A percentile compares a stretch with the other conserved stretches of the same genome.
These are phyloP conservation scores for Phainopepla nitens DNA, from an alignment of 2,113 vertebrate species.

Conservation along the genomic window DNA sequence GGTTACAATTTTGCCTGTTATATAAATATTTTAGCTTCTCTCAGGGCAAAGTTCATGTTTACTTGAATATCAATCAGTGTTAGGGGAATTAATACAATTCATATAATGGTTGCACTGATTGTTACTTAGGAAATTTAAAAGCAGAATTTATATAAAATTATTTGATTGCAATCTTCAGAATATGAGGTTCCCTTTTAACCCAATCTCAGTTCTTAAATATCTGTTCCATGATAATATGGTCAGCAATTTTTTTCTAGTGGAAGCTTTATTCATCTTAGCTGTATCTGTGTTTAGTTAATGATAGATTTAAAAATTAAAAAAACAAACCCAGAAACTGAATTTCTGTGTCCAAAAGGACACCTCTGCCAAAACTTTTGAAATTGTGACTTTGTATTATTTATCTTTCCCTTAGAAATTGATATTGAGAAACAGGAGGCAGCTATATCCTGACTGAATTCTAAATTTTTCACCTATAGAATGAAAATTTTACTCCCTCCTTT, in stretches of 20 bases:
- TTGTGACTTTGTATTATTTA: neutral
- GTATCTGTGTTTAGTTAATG: neutral
- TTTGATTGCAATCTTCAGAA: neutral
- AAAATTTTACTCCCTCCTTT: neutral
- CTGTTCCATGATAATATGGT: neutral
- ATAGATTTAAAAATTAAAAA: neutral
- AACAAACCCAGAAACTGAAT: neutral
- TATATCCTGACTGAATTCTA: neutral
- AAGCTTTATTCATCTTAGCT: slow-evolving; percentile 9
- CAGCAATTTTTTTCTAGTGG: neutral
- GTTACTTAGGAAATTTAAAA: neutral
- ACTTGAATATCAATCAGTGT: neutral
- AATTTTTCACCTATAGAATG: neutral
- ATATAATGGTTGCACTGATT: neutral
- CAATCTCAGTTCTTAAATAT: slow-evolving; percentile 26
- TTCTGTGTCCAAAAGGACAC: neutral
- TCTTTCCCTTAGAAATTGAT: slow-evolving; percentile 1
- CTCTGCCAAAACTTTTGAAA: neutral
- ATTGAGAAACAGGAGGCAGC: neutral
- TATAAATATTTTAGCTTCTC: neutral
- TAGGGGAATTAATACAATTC: neutral
- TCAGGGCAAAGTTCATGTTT: neutral
- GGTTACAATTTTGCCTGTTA: neutral
- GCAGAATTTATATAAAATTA: slow-evolving; percentile 14
- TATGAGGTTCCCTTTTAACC: slow-evolving; percentile 17